Conservation (phyloP, 2,888 invertebrate genomes). For the Oscheius sp. region DNA sequence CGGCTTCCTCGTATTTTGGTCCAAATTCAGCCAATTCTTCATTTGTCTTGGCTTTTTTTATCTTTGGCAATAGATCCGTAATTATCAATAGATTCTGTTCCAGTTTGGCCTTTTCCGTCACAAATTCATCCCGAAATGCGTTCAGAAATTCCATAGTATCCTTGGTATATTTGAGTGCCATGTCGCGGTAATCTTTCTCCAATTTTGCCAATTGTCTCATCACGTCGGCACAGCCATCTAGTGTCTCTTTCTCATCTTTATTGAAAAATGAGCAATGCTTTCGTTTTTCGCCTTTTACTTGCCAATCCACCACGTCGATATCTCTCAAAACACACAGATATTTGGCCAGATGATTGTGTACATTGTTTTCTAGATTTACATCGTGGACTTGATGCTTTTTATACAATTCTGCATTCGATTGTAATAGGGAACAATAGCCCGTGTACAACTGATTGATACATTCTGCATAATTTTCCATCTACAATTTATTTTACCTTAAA, state of each 20-base stretch:
- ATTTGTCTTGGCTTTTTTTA: slow-evolving; percentile 10
- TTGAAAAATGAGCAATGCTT: not conserved
- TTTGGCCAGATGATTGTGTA: not conserved
- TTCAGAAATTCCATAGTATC: slow-evolving; percentile 5
- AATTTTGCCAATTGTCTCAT: not conserved
- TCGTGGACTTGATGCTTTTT: not conserved
- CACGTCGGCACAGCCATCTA: not conserved
- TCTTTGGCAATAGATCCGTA: not conserved
- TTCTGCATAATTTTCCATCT: slow-evolving; percentile 3
- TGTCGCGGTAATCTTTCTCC: not conserved
- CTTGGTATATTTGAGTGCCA: not conserved
- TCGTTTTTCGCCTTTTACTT: not conserved
- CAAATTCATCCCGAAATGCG: not conserved
- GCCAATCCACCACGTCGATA: not conserved
- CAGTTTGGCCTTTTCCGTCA: not conserved
- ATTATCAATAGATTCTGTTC: slow-evolving; percentile 7
- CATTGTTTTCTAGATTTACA: not conserved
- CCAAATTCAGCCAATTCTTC: slow-evolving; percentile 14
- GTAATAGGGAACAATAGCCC: not conserved
- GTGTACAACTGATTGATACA: not conserved
- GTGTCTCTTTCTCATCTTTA: not conserved
- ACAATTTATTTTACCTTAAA: no score
- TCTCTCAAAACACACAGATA: not conserved
- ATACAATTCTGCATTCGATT: slow-evolving; percentile 1
- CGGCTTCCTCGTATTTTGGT: slow-evolving; percentile 11